Base-by-base conservation (phyloP, 2,888 invertebrate genomes). In the Nephrocerus scutellatus region DNA sequence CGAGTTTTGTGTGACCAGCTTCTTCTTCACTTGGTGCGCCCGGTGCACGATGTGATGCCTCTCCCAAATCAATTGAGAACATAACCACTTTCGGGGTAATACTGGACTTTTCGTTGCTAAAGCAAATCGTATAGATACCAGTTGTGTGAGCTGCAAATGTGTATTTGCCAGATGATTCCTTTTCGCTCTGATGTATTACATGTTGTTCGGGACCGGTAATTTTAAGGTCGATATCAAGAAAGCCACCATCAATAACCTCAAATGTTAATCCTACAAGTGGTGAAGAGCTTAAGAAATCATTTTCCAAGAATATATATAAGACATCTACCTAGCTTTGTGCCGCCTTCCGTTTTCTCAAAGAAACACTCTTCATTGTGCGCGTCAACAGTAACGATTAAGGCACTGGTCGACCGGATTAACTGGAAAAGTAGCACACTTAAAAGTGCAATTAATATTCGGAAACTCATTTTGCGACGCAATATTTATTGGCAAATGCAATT, bases 341-440 rank as follows among this genome's bases (percentile, higher is more conserved):
- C 92, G 55, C 84, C 79, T 67, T 88, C 86, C 31, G 95, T 91
- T 72, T 83, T 84, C 64, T 98, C 97, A 67, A 92, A 97, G 72
- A 96, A 99, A 72, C 98, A 99, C 75, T 97, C 96, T 73, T 98
- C 97, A 18, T 91, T 91, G 66, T 97, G 93, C 36, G 98, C 96
- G 70, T 99, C 98, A 9, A 99, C 89, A 35, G 84, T 88, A 50
- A 89, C 80, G 49, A 84, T 59, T 31, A 68, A 67, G 4, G 57
- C 56, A 13, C 52, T 41, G n/a, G 50, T 44, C 10, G 32, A 38
- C 23, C 41, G 45, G 6, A 59, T 37, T 13, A 60, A 31, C 19
- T 63, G 52, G 24, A 55, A 9, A 20, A 55, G n/a, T 5, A 55
- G 46, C 28, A 51, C 47, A 30, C 51, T 47, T 30, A 48, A 49